Conservation (phyloP, 2,113 vertebrate species). For the Burhinus oedicnemus region DNA sequence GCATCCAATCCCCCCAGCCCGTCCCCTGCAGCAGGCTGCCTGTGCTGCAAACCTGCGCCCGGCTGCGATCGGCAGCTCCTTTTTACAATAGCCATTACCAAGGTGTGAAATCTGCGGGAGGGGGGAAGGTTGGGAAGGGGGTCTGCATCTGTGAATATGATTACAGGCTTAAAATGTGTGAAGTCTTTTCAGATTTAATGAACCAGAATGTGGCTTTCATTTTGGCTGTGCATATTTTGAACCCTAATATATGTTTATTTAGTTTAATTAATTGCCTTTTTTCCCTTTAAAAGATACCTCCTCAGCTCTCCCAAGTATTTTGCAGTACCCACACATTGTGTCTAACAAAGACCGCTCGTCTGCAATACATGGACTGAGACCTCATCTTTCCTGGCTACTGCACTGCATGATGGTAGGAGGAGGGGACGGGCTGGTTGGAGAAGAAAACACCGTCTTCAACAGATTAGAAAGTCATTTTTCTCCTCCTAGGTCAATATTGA, state of each 20-base stretch:
- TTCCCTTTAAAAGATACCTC: neutral
- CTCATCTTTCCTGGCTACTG: neutral
- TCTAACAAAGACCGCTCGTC: constrained; percentile 5
- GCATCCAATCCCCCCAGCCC: neutral
- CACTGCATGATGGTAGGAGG: neutral
- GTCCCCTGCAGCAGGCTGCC: neutral
- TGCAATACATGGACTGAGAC: neutral
- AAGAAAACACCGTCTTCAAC: neutral
- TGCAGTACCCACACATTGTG: neutral
- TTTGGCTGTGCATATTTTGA: constrained; percentile 39
- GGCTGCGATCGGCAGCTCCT: neutral
- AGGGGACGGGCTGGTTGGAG: neutral
- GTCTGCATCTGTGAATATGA: constrained; percentile 12
- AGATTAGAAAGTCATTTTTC: constrained; percentile 17
- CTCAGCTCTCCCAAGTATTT: neutral
- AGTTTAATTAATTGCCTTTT: constrained; percentile 27
- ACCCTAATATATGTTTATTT: constrained; percentile 26
- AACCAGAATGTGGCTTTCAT: constrained; percentile 21
- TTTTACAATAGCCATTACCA: neutral
- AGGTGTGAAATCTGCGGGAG: constrained; percentile 14
- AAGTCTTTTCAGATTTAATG: constrained; percentile 49
- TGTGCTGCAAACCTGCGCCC: neutral
- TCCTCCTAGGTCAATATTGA: neutral
- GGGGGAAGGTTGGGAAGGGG: neutral
- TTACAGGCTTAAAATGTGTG: constrained; percentile 24